Conservation (phyloP, 2,888 invertebrate species). For the Sthenelais limicola region DNA sequence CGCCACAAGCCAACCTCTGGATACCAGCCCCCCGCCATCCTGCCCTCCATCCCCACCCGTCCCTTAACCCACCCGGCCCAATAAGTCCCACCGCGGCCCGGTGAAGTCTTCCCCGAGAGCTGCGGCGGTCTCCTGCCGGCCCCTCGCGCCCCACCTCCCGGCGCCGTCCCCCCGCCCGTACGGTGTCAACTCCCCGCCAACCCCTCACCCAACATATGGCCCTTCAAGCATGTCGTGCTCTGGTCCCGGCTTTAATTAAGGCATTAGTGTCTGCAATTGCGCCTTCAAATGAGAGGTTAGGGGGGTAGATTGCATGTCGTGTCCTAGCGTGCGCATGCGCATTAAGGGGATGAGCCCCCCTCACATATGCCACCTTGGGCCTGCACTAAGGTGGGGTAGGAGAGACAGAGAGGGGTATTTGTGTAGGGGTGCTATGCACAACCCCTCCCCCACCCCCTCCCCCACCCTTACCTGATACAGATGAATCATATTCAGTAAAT, state of each 20-base stretch:
- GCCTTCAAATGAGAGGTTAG: slow-evolving; percentile 16
- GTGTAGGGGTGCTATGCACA: background rate
- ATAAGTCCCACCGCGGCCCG: no score
- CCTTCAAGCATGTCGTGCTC: background rate
- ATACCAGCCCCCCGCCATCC: no score
- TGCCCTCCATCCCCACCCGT: no score
- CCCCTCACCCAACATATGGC: slow-evolving; percentile 19
- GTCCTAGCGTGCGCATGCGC: slow-evolving; percentile 8
- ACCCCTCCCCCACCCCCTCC: no score
- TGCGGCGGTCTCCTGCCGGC: background rate
- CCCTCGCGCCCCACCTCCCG: slow-evolving; percentile 13
- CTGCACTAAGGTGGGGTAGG: no score
- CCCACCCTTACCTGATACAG: no score
- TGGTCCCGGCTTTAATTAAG: slow-evolving; percentile 13
- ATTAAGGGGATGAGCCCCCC: background rate
- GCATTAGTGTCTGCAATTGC: slow-evolving; percentile 30
- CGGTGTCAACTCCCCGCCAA: background rate
- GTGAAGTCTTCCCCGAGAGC: background rate
- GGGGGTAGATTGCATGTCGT: slow-evolving; percentile 5
- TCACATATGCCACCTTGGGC: slow-evolving; percentile 25
- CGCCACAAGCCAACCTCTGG: no score
- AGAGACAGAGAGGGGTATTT: slow-evolving; percentile 1
- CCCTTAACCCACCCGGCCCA: no score
- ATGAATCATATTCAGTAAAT: no score
- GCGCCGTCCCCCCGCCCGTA: background rate